Conservation (phyloP, 1,140 invertebrate species). For the Meloidogyne chitwoodi region DNA sequence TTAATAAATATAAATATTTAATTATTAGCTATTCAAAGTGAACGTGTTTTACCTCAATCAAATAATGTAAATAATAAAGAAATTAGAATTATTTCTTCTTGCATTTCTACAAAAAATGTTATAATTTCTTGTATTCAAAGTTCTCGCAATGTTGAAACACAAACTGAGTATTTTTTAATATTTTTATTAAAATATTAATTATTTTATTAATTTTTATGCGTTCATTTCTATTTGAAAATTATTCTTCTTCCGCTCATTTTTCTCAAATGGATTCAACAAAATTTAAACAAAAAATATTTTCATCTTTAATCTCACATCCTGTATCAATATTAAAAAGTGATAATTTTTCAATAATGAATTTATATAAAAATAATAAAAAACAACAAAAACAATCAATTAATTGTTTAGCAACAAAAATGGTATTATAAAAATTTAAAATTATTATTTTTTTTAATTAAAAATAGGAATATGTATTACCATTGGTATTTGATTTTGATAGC, state of each 20-base stretch:
- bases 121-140: background rate
- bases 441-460: background rate
- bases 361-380: background rate
- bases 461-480: background rate
- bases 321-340: background rate
- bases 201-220: background rate
- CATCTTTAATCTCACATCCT: background rate
- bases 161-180: background rate
- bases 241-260: background rate
- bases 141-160: background rate
- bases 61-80: background rate
- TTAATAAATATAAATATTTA: background rate
- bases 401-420: background rate
- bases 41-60: conserved; percentile 18
- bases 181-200: too few relatives aligned
- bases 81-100: background rate
- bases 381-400: background rate
- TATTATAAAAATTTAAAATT: background rate
- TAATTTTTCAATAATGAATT: background rate
- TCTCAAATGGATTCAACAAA: background rate
- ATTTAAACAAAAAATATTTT: background rate
- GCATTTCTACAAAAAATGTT: background rate
- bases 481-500: background rate
- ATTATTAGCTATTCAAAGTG: conserved; percentile 33
- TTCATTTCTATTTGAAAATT: background rate